Evolutionary conservation across 2,797 vertebrate genomes (phyloP), one percentile per base, ranked within the genome.

Genomic region (Halcyon smyrnensis): DNA sequence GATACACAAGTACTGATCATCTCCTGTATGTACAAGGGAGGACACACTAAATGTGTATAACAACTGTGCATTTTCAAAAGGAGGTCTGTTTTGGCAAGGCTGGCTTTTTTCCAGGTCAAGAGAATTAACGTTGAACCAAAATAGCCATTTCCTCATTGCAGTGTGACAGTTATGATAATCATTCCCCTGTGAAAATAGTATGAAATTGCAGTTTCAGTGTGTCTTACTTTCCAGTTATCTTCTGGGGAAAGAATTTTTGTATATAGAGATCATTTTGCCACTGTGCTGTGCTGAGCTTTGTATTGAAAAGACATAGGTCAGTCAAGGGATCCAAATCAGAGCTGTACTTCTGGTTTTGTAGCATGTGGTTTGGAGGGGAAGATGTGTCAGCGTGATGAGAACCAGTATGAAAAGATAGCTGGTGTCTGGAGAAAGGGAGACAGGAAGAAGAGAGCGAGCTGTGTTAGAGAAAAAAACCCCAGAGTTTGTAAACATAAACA

Each of bases 131-230:
- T 70, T 90, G 39, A 91, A 74, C 62, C 51, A 70, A 87, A 97
- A 85, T 4, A 81, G 41, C 50, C 74, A 84, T 43, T 92, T 82
- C 39, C 23, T 95, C 28, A 54, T 23, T 75, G 48, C 30, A 46
- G 1, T 59, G 45, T 81, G 74, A 56, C 68, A 88, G 57, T 60
- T 94, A 25, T 92, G 84, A 59, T 91, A 88, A 41, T 64, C 41
- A 64, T 93, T 95, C 71, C 19, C 16, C 21, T 92, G 45, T 89
- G 86, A 90, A 95, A 88, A 87, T 84, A 92, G 28, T 73, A 75
- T 7, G 41, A 82, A 95, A 89, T 75, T 91, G 73, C 30, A 82
- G 30, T 83, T 16, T 3, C 30, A 89, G 30, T 18, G 32, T 90
- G 86, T 80, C 30, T 46, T 70, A 63, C 75, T 77, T 95, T 95